Base-by-base conservation (phyloP, 2,888 invertebrate genomes). In the Trachelus troglodyta region DNA sequence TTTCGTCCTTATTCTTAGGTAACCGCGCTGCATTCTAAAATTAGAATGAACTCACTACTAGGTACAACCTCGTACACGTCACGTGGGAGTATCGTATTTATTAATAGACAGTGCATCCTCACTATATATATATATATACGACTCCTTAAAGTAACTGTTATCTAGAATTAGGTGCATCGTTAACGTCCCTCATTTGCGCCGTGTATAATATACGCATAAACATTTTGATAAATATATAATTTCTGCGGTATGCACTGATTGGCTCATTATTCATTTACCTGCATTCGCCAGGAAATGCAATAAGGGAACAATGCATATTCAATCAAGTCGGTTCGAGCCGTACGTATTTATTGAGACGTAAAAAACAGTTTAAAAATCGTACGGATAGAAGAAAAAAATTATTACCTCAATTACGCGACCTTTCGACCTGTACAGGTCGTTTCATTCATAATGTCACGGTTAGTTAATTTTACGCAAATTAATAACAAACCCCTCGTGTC, bases 1-100 rank as follows among this genome's bases (percentile, higher is more conserved):
- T 81, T 77, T 75, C 33, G 15, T 40, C 71, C 15, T 12, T 74
- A 34, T 69, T 35, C 75, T 71, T 40, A 73, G 9, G 56, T 23
- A 56, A 56, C 15, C 9, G 56, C 23, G 56, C 2, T 23, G 23
- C 56, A 56, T 56, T 56, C 56, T 56, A 56, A 56, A 56, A 2
- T 56, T 56, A 56, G 9, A 56, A 56, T 56, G 56, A 56, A 56
- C 23, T 23, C 56, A 9, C 23, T 56, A 56, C 23, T 9, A 56
- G 23, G 56, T 23, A 23, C 9, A 56, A 56, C 23, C 56, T 56
- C 15, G 9, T 1, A 23, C 6, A 9, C 1, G 23, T 0, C 56
- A 56, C 56, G 56, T 56, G 56, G 56, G 56, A 56, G 56, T 9
- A 23, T 56, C 56, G 56, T 56, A 56, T 56, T 56, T 56, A 56